phyloP scores from a whole-genome alignment of 1,140 invertebrate species.

The Drosophila insularis region DNA sequence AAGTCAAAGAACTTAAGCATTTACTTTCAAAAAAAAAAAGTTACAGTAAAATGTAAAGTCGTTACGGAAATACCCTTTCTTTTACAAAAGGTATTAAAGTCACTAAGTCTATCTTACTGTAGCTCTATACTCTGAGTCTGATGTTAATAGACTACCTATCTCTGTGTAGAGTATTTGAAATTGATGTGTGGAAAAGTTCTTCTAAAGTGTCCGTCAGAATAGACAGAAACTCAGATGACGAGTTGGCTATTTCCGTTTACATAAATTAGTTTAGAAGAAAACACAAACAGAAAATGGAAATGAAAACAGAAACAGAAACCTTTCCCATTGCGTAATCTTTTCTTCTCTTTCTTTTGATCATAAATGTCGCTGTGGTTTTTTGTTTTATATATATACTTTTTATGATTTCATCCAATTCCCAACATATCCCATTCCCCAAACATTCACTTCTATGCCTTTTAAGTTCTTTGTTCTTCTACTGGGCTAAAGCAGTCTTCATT shows the following conservation, averaged over 20 bases:
- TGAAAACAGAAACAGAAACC: constrained; percentile 18
- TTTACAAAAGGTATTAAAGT: neutral
- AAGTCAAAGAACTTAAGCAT: constrained; percentile 69
- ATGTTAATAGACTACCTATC: neutral
- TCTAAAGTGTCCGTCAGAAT: constrained; percentile 2
- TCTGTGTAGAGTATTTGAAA: neutral
- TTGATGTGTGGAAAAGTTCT: constrained; percentile 6
- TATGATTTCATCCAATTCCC: neutral
- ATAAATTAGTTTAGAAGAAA: constrained; percentile 51
- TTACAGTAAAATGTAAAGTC: neutral
- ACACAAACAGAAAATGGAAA: constrained; percentile 8
- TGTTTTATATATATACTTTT: constrained; percentile 12
- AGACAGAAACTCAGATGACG: constrained; percentile 19
- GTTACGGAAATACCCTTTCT: neutral
- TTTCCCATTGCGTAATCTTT: constrained; percentile 63
- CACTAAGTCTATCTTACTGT: no score
- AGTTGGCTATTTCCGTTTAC: constrained; percentile 65
- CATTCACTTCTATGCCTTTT: constrained; percentile 28
- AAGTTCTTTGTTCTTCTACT: constrained; percentile 18
- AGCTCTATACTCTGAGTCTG: neutral
- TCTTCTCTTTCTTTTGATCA: constrained; percentile 17
- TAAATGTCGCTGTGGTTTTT: constrained; percentile 44
- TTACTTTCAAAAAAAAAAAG: constrained; percentile 69
- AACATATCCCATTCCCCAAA: constrained; percentile 30
- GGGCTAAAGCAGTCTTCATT: neutral